Conservation (phyloP, 2,797 vertebrate species). For the Syndactyla subalaris region DNA sequence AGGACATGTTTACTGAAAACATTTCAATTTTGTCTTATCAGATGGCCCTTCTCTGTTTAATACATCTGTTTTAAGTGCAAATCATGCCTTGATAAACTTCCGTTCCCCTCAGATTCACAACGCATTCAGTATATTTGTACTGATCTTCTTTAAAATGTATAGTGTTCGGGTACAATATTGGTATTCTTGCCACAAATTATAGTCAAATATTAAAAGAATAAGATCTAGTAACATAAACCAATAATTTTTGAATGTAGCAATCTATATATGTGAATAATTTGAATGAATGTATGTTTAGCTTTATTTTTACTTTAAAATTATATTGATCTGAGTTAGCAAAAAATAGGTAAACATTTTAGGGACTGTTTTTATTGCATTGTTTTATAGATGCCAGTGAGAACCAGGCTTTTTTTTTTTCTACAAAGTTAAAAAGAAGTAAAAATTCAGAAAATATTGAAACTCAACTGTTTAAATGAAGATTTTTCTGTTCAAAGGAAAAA, state of each 20-base stretch:
- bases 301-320: not conserved
- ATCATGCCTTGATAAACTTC: conserved; percentile 1
- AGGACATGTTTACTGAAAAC: not conserved
- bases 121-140: not conserved
- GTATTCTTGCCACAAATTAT: not conserved
- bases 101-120: not conserved
- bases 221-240: not conserved
- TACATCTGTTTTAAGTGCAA: conserved; percentile 14
- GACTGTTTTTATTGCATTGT: not conserved
- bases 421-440: not conserved
- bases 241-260: not conserved
- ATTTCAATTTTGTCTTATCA: not conserved
- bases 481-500: not conserved
- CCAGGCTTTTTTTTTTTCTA: not conserved
- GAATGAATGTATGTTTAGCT: not conserved
- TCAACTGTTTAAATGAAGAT: not conserved
- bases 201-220: not conserved
- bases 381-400: not conserved
- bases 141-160: not conserved
- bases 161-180: not conserved
- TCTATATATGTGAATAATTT: not conserved
- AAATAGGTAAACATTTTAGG: not conserved
- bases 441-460: not conserved
- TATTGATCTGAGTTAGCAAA: not conserved
- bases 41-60: not conserved